These are phyloP conservation scores for Lanius collurio DNA, from an alignment of 2,113 vertebrate species.

Conservation along the genomic window DNA sequence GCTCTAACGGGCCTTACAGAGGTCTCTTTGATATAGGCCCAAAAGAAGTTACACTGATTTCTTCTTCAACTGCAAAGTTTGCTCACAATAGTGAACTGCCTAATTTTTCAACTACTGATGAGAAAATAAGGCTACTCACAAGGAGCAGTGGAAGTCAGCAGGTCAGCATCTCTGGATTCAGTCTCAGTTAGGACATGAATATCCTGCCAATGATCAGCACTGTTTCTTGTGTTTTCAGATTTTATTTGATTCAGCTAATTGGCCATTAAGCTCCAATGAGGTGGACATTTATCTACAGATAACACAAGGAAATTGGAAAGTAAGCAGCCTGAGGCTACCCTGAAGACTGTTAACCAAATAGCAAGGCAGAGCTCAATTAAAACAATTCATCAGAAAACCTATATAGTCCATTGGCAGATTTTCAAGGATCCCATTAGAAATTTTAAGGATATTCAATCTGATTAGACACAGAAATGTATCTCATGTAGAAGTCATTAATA, in stretches of 20 bases:
- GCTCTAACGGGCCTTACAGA: accelerated
- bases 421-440: slow-evolving; percentile 56
- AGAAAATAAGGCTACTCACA: neutral
- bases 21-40: accelerated
- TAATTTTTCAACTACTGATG: neutral
- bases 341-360: slow-evolving; percentile 40
- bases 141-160: neutral
- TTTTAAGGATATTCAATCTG: slow-evolving; percentile 24
- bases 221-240: slow-evolving; percentile 18
- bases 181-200: neutral
- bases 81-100: neutral
- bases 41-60: neutral
- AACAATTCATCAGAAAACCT: slow-evolving; percentile 47
- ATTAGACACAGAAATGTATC: neutral
- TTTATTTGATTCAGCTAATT: slow-evolving; percentile 51
- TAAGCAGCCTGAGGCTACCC: slow-evolving; percentile 34
- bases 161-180: neutral
- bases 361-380: slow-evolving; percentile 36
- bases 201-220: slow-evolving; percentile 7
- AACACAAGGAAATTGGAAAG: slow-evolving; percentile 45
- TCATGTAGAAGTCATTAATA: slow-evolving; percentile 1
- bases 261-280: slow-evolving; percentile 29
- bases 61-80: neutral
- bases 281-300: slow-evolving; percentile 37
- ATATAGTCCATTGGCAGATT: slow-evolving; percentile 15